Percentiles rank a stretch among this genome's conserved stretches.
phyloP scores from a whole-genome alignment of 53 echinoderm and acorn worm species.

The Luidia sarsii region DNA sequence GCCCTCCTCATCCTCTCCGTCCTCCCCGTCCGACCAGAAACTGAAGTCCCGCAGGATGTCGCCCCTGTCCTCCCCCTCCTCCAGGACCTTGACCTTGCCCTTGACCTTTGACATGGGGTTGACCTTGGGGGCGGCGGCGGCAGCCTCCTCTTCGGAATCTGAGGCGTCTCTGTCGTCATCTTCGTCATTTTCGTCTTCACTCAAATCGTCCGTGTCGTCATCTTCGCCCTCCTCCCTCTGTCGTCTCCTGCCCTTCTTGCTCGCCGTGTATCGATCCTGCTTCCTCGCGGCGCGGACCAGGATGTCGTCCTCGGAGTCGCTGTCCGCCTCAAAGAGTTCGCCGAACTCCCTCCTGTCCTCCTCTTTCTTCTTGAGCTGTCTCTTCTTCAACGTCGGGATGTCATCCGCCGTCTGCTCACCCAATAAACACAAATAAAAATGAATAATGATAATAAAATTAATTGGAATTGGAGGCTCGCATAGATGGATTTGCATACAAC shows the following conservation, averaged over 20 bases:
- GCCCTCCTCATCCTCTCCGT: constrained; percentile 46
- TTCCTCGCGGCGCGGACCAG: constrained; percentile 72
- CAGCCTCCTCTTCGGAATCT: constrained; percentile 49
- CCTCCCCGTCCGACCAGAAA: constrained; percentile 81
- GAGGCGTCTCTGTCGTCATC: constrained; percentile 34
- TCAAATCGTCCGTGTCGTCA: constrained; percentile 40
- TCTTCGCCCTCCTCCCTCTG: constrained; percentile 48
- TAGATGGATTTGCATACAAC: too few species aligned
- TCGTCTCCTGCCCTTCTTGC: neutral
- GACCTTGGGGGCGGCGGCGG: constrained; percentile 19
- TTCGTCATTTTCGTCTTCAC: constrained; percentile 46
- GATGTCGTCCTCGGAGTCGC: constrained; percentile 88
- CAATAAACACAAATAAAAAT: neutral
- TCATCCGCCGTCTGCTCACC: constrained; percentile 34
- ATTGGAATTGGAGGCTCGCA: too few species aligned
- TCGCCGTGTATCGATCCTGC: constrained; percentile 60
- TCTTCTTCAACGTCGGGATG: constrained; percentile 70
- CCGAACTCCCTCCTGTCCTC: constrained; percentile 72
- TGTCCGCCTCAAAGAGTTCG: constrained; percentile 80
- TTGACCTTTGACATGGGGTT: constrained; percentile 37
- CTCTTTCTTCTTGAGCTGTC: constrained; percentile 54
- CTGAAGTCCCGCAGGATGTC: constrained; percentile 89
- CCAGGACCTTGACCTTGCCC: constrained; percentile 29
- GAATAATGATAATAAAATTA: too few species aligned
- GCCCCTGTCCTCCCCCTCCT: constrained; percentile 55